Evolutionary conservation across 2,888 invertebrate genomes (phyloP).

Genomic region (Tenthredo distinguenda): DNA sequence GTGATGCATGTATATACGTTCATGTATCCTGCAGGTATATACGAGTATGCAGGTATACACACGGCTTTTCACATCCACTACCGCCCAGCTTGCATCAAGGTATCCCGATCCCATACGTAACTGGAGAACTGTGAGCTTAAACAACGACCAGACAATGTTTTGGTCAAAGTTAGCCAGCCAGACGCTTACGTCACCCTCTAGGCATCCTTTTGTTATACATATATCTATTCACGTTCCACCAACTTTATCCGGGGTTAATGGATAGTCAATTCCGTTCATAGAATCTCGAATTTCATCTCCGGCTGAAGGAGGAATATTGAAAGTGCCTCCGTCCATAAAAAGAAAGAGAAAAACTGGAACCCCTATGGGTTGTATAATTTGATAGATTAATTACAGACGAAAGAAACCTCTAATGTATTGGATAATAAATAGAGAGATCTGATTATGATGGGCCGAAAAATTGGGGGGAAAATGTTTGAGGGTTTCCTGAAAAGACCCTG

Average conservation of each 20-base stretch:
- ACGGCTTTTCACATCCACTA: slow-evolving; percentile 7
- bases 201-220: slow-evolving; percentile 24
- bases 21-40: background rate
- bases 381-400: background rate
- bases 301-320: background rate
- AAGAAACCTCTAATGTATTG: background rate
- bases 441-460: background rate
- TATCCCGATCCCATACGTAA: slow-evolving; percentile 65
- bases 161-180: slow-evolving; percentile 25
- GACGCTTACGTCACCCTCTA: slow-evolving; percentile 40
- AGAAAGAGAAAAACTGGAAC: background rate
- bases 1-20: slow-evolving; percentile 9
- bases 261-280: background rate
- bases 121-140: slow-evolving; percentile 70
- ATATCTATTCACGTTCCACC: background rate
- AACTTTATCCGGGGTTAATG: background rate
- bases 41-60: background rate
- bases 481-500: background rate
- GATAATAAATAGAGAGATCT: background rate
- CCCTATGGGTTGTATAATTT: background rate
- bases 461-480: background rate
- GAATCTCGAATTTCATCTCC: background rate
- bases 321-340: background rate
- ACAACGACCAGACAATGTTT: slow-evolving; percentile 65
- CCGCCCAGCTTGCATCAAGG: slow-evolving; percentile 31